These are phyloP conservation scores for Muscina levida DNA, from an alignment of 2,888 invertebrate species.

Conservation along the genomic window DNA sequence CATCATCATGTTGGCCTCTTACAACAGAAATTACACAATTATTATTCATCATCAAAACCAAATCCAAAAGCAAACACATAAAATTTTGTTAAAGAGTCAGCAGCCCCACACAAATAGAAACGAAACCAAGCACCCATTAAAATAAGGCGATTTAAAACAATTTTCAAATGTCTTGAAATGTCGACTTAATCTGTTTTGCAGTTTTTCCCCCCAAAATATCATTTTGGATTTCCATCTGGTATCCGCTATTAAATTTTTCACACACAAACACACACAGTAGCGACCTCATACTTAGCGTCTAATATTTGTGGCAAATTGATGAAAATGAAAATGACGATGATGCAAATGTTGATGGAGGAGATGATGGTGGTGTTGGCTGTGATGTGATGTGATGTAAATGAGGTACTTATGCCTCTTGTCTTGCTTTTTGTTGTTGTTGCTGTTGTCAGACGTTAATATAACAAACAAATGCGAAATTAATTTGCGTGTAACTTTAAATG, in stretches of 20 bases:
- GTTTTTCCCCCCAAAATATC: slow-evolving; percentile 17
- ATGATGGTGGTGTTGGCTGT: background rate
- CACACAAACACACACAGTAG: too few species aligned
- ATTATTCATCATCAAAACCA: background rate
- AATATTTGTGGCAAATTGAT: slow-evolving; percentile 31
- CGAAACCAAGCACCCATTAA: slow-evolving; percentile 2
- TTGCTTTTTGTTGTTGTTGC: background rate
- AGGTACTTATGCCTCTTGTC: slow-evolving; percentile 36
- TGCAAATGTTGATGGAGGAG: background rate
- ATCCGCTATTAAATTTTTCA: background rate
- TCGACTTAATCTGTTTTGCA: background rate
- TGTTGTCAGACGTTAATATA: slow-evolving; percentile 37
- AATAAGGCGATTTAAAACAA: slow-evolving; percentile 16
- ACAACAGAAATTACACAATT: background rate
- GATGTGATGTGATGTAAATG: slow-evolving; percentile 34
- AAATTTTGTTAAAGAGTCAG: background rate
- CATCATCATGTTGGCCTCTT: slow-evolving; percentile 4
- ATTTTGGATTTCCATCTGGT: background rate
- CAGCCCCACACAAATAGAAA: background rate
- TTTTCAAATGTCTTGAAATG: background rate
- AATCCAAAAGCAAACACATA: background rate
- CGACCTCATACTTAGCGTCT: background rate
- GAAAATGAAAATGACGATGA: slow-evolving; percentile 1
- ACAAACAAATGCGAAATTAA: slow-evolving; percentile 50
- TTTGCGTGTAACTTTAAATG: slow-evolving; percentile 46